phyloP scores from a whole-genome alignment of 2,888 invertebrate species.

The Glyphotaelius pellucidus region DNA sequence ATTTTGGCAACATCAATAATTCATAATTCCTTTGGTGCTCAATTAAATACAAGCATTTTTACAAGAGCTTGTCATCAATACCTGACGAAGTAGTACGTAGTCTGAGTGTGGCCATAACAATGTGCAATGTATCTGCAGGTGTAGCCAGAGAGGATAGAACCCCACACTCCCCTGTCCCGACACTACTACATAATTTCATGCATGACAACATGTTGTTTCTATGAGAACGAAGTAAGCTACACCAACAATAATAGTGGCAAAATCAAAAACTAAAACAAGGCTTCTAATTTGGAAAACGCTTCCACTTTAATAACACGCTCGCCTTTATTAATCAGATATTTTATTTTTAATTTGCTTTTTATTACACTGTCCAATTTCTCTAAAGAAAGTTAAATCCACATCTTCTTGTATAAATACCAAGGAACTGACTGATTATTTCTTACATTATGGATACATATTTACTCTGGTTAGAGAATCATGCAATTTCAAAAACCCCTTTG shows the following conservation, averaged over 20 bases:
- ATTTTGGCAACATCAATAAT: no score
- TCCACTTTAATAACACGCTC: not conserved
- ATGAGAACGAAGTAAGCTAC: constrained; percentile 29
- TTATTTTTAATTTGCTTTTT: not conserved
- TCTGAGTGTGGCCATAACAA: not conserved
- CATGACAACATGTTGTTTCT: constrained; percentile 27
- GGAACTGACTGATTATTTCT: no score
- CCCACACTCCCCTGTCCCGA: constrained; percentile 20
- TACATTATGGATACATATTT: no score
- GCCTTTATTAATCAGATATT: not conserved
- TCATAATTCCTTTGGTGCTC: no score
- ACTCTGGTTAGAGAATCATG: no score
- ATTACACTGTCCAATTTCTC: not conserved
- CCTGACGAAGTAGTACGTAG: not conserved
- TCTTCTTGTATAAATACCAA: no score
- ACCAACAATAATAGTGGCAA: constrained; percentile 7
- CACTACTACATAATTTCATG: constrained; percentile 39
- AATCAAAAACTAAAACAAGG: not conserved
- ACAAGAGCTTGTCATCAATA: not conserved
- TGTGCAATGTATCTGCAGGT: constrained; percentile 41
- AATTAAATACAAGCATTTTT: no score
- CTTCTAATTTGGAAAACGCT: not conserved
- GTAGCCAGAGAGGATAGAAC: constrained; percentile 44
- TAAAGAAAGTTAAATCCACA: not conserved
- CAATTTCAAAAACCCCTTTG: no score